These are phyloP conservation scores for Periophthalmodon schlosseri DNA, from an alignment of 2,113 vertebrate species.

Conservation along the genomic window DNA sequence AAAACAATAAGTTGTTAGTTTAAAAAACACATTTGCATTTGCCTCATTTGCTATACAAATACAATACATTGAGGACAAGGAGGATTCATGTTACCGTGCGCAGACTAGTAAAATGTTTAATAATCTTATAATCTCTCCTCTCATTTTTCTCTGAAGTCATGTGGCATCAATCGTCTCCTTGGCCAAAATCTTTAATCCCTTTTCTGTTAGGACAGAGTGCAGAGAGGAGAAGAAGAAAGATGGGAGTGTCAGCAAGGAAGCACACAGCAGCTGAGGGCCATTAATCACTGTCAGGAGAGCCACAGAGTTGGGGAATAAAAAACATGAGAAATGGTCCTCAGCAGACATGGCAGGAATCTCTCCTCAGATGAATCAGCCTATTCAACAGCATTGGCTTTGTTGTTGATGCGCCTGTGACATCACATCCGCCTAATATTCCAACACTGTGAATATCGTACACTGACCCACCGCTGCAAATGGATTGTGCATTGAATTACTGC, in stretches of 20 bases:
- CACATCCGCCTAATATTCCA: constrained; percentile 33
- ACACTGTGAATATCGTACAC: constrained; percentile 31
- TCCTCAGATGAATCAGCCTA: constrained; percentile 60
- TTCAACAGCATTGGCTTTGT: constrained; percentile 51
- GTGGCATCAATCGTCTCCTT: constrained; percentile 58
- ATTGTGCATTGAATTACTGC: constrained; percentile 60
- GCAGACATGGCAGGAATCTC: constrained; percentile 61
- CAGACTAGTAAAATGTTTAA: constrained; percentile 31
- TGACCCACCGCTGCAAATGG: constrained; percentile 48
- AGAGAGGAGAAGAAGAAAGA: constrained; percentile 75
- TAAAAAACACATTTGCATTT: not conserved
- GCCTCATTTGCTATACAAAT: not conserved
- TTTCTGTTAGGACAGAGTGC: constrained; percentile 49
- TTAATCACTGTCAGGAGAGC: constrained; percentile 74
- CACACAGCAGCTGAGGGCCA: constrained; percentile 75
- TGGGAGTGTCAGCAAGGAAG: constrained; percentile 68
- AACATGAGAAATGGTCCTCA: constrained; percentile 56
- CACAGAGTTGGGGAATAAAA: constrained; percentile 56
- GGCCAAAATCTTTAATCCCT: constrained; percentile 50
- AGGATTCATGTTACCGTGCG: not conserved
- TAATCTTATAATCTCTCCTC: constrained; percentile 15
- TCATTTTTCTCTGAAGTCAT: constrained; percentile 33
- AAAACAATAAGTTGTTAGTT: not conserved
- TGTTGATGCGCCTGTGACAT: constrained; percentile 59
- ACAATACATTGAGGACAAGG: not conserved